A percentile compares a stretch with the other conserved stretches of the same genome.
These are phyloP conservation scores for Lycaena phlaeas DNA, from an alignment of 2,888 invertebrate genomes.

Conservation along the genomic window DNA sequence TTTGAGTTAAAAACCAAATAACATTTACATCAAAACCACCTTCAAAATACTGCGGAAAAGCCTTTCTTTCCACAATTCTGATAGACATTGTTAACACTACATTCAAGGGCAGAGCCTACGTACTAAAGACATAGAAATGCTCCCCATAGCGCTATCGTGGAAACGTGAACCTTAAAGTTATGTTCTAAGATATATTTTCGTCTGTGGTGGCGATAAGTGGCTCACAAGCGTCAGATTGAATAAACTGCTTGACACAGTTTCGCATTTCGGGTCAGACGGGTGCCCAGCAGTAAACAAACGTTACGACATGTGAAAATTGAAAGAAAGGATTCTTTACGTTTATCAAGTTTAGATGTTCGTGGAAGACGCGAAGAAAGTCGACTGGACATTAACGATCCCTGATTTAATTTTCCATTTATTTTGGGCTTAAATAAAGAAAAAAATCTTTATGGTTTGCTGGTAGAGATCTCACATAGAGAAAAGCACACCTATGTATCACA, in stretches of 20 bases:
- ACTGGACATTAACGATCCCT: no score
- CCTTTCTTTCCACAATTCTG: constrained; percentile 15
- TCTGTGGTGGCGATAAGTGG: constrained; percentile 28
- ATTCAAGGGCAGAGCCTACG: constrained; percentile 56
- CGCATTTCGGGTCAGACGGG: constrained; percentile 67
- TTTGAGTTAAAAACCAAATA: no score
- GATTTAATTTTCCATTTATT: no score
- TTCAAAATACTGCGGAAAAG: not conserved
- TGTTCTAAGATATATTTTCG: constrained; percentile 33
- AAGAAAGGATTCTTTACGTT: constrained; percentile 30
- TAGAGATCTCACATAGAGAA: no score
- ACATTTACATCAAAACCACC: not conserved
- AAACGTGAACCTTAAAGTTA: constrained; percentile 32
- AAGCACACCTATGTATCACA: no score
- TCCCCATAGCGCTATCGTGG: constrained; percentile 27
- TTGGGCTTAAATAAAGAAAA: no score
- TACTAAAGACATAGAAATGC: constrained; percentile 45
- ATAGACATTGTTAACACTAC: constrained; percentile 36
- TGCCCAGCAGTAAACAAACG: constrained; percentile 53
- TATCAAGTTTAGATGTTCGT: no score
- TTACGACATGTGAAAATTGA: constrained; percentile 51
- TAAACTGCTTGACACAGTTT: constrained; percentile 74
- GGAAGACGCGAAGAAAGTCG: no score
- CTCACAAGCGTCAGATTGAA: constrained; percentile 63
- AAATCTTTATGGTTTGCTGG: no score